These are phyloP conservation scores for Cheirogaleus medius DNA, from an alignment of 2,113 vertebrate genomes.

Conservation along the genomic window DNA sequence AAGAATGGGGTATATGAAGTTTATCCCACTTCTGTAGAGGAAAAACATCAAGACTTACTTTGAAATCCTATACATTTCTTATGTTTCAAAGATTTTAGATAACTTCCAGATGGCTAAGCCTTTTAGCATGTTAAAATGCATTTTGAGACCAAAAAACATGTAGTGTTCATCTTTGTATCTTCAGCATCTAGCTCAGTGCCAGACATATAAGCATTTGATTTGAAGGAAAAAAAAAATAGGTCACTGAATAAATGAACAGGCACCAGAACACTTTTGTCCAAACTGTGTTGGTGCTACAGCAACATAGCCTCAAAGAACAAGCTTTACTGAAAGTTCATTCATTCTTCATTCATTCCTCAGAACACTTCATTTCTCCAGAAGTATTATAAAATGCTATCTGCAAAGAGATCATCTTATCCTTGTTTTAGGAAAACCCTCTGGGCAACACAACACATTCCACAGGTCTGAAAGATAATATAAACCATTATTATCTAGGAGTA, in stretches of 20 bases:
- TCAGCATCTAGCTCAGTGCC: neutral
- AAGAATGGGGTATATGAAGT: neutral
- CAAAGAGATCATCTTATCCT: neutral
- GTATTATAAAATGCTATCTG: neutral
- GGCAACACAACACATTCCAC: constrained; percentile 48
- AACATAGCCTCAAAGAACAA: neutral
- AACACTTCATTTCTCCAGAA: constrained; percentile 12
- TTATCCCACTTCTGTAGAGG: neutral
- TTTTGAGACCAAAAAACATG: neutral
- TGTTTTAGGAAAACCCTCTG: neutral
- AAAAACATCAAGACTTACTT: constrained; percentile 24
- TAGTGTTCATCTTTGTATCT: neutral
- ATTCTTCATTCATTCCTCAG: neutral
- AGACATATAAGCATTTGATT: neutral
- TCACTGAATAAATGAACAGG: neutral
- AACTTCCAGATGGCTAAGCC: neutral
- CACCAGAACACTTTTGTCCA: neutral
- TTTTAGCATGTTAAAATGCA: constrained; percentile 25
- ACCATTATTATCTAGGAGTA: neutral
- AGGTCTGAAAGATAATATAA: constrained; percentile 26
- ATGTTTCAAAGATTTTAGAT: constrained; percentile 13
- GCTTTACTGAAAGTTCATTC: neutral
- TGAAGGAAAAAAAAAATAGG: neutral
- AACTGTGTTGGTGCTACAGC: neutral
- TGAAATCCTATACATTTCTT: neutral